These are phyloP conservation scores for Caenorhabditis sp. DNA, from an alignment of 2,888 invertebrate species.

Conservation along the genomic window DNA sequence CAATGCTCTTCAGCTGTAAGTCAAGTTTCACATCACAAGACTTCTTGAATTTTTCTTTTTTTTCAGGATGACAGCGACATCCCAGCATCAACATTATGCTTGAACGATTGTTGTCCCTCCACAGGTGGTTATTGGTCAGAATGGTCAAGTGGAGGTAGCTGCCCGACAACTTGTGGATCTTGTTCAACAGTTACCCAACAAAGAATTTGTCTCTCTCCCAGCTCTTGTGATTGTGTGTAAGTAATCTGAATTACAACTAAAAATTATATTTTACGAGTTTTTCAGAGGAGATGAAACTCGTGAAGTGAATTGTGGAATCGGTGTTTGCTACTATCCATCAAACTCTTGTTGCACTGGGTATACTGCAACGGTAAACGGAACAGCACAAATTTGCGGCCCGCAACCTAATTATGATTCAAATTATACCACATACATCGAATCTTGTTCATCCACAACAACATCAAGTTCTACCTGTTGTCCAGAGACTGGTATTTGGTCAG, in stretches of 20 bases:
- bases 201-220: slow-evolving; percentile 24
- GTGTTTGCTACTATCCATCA: slow-evolving; percentile 45
- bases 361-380: slow-evolving; percentile 28
- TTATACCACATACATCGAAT: slow-evolving; percentile 29
- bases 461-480: slow-evolving; percentile 27
- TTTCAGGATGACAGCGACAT: slow-evolving; percentile 27
- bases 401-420: slow-evolving; percentile 34
- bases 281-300: slow-evolving; percentile 31
- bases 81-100: slow-evolving; percentile 35
- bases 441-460: slow-evolving; percentile 6
- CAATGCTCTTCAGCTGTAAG: slow-evolving; percentile 22
- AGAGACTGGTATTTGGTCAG: slow-evolving; percentile 48
- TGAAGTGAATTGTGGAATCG: slow-evolving; percentile 43
- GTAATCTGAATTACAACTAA: slow-evolving; percentile 2
- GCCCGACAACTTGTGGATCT: slow-evolving; percentile 45
- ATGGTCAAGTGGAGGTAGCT: slow-evolving; percentile 39
- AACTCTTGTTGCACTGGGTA: slow-evolving; percentile 44
- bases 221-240: slow-evolving; percentile 40
- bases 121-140: slow-evolving; percentile 55
- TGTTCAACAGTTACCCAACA: slow-evolving; percentile 36
- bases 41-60: too few relatives aligned
- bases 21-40: too few relatives aligned
- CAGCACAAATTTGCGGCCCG: slow-evolving; percentile 41
- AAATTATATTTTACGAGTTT: neutral
- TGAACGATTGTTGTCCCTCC: slow-evolving; percentile 40